phyloP scores from a whole-genome alignment of 2,888 invertebrate genomes.

The Alcis repandata region DNA sequence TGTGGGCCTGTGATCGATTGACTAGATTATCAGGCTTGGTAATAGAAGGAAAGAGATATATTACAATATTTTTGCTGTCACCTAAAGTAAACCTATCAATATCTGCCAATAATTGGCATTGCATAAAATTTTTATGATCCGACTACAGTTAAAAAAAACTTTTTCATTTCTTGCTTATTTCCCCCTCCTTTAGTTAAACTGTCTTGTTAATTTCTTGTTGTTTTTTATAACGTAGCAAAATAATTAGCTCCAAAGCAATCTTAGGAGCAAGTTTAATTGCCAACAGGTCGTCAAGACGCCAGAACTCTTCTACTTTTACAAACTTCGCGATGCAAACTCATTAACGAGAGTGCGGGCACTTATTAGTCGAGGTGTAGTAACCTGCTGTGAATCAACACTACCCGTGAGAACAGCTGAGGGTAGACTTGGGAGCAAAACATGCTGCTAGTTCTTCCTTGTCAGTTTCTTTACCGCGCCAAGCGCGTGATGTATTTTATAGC shows the following conservation, averaged over 20 bases:
- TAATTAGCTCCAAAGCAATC: constrained; percentile 21
- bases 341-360: constrained; percentile 78
- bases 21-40: no score
- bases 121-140: no score
- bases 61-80: no score
- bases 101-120: no score
- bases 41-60: no score
- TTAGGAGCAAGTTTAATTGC: constrained; percentile 71
- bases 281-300: constrained; percentile 63
- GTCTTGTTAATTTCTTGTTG: background rate
- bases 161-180: no score
- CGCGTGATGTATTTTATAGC: no score
- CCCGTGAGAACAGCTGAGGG: constrained; percentile 2
- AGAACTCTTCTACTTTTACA: constrained; percentile 75
- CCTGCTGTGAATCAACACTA: constrained; percentile 39
- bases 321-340: constrained; percentile 81
- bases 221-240: constrained; percentile 8
- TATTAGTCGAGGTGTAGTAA: constrained; percentile 67
- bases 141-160: no score
- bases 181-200: background rate
- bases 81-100: no score
- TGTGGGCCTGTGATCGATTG: no score
- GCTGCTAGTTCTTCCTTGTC: no score
- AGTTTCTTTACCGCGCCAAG: background rate
- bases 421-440: background rate